Evolutionary conservation across 2,888 invertebrate species (phyloP).

Genomic region (Spodoptera littoralis): DNA sequence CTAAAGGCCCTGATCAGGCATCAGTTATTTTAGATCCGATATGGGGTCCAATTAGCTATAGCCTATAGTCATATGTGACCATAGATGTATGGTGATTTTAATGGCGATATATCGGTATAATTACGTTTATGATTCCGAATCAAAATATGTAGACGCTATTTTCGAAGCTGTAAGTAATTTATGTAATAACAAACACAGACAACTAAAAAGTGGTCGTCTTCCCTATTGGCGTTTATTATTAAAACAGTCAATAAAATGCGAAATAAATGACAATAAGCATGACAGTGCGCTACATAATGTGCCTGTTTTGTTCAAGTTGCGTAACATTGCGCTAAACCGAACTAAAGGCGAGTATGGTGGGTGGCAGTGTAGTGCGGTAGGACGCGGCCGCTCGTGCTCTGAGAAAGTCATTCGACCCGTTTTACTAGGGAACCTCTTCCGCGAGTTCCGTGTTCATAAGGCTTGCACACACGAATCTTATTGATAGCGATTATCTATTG

Average conservation of each 20-base stretch:
- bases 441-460: conserved; percentile 58
- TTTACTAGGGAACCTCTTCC: conserved; percentile 68
- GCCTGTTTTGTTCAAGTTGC: conserved; percentile 61
- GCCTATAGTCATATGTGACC: too few species aligned
- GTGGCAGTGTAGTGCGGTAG: conserved; percentile 50
- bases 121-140: too few species aligned
- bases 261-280: conserved; percentile 16
- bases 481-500: conserved; percentile 1
- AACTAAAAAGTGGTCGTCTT: too few species aligned
- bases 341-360: conserved; percentile 63
- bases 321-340: conserved; percentile 65
- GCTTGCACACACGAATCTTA: conserved; percentile 31
- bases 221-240: too few species aligned
- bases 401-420: conserved; percentile 76
- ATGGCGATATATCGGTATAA: too few species aligned
- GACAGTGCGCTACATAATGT: conserved; percentile 45
- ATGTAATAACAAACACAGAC: too few species aligned
- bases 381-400: conserved; percentile 54
- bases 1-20: too few species aligned
- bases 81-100: too few species aligned
- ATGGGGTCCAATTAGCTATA: too few species aligned
- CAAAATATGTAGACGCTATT: too few species aligned
- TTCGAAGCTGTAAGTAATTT: too few species aligned
- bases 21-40: too few species aligned
- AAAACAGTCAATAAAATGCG: not conserved